Evolutionary conservation across 1,140 invertebrate species (phyloP).

Genomic region (Centruroides vittatus): DNA sequence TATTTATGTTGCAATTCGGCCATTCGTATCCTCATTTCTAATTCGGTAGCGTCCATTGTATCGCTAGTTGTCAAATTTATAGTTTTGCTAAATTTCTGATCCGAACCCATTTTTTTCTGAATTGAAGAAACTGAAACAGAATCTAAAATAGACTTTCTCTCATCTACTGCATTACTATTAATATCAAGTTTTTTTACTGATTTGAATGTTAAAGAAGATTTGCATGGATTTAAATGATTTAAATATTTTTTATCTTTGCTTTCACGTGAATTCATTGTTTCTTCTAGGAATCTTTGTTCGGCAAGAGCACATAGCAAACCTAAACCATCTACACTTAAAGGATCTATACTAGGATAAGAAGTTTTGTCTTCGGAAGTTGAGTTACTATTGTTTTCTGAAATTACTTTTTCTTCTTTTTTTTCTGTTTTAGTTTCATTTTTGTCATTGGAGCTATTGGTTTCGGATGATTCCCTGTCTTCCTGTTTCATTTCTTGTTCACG

Average conservation of each 20-base stretch:
- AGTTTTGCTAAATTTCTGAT: too few relatives aligned
- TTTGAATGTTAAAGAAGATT: too few relatives aligned
- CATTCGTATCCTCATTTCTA: conserved; percentile 59
- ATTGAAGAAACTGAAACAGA: too few relatives aligned
- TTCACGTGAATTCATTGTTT: conserved; percentile 32
- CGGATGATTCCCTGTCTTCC: conserved; percentile 5
- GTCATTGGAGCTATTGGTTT: background rate
- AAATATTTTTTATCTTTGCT: too few relatives aligned
- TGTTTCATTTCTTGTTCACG: conserved; percentile 17
- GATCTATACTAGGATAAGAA: conserved; percentile 8
- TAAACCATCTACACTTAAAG: conserved; percentile 35
- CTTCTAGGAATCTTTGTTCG: conserved; percentile 65
- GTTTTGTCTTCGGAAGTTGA: background rate
- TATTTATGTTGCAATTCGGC: conserved; percentile 66
- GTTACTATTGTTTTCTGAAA: background rate
- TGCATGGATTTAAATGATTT: too few relatives aligned
- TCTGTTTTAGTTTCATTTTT: background rate
- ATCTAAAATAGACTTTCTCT: too few relatives aligned
- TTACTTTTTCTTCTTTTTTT: background rate
- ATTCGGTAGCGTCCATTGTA: conserved; percentile 30
- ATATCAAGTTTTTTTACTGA: too few relatives aligned
- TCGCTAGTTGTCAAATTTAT: too few relatives aligned
- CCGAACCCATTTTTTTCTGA: too few relatives aligned
- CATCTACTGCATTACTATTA: too few relatives aligned
- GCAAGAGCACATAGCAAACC: conserved; percentile 68